A percentile compares a stretch with the other conserved stretches of the same genome.
Conservation (phyloP, 2,113 vertebrate species). For the Hydrochoerus hydrochaeris region DNA sequence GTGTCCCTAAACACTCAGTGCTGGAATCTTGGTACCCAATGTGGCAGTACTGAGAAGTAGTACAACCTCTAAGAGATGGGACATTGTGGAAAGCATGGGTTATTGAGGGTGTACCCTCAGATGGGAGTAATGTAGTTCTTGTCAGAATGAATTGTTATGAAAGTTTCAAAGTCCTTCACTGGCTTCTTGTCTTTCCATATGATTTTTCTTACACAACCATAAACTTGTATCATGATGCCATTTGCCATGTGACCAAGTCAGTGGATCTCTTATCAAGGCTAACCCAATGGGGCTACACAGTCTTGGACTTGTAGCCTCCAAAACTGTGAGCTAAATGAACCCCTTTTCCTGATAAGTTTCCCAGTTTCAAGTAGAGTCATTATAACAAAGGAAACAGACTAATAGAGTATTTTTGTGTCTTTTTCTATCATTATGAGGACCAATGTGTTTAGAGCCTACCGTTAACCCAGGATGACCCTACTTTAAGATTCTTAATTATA, state of each 20-base stretch:
- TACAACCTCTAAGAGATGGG: background rate
- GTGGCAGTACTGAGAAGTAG: background rate
- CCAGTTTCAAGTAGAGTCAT: background rate
- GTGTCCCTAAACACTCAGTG: background rate
- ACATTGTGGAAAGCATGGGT: background rate
- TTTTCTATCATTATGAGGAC: background rate
- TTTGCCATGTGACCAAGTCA: background rate
- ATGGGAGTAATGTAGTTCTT: background rate
- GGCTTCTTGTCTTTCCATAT: background rate
- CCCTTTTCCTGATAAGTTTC: background rate
- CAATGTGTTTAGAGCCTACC: background rate
- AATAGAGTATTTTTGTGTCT: background rate
- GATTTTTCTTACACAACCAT: background rate
- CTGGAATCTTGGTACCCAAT: background rate
- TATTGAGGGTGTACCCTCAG: background rate
- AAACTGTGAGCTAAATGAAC: background rate
- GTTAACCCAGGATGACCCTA: background rate
- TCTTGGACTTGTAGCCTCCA: background rate
- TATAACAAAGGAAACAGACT: background rate
- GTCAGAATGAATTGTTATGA: background rate
- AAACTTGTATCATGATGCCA: background rate
- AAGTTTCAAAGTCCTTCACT: background rate
- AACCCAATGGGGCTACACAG: background rate
- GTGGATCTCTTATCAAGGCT: background rate
- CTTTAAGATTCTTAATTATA: background rate